Base-by-base conservation (phyloP, 1,140 invertebrate species). In the Holotrichia oblita region DNA sequence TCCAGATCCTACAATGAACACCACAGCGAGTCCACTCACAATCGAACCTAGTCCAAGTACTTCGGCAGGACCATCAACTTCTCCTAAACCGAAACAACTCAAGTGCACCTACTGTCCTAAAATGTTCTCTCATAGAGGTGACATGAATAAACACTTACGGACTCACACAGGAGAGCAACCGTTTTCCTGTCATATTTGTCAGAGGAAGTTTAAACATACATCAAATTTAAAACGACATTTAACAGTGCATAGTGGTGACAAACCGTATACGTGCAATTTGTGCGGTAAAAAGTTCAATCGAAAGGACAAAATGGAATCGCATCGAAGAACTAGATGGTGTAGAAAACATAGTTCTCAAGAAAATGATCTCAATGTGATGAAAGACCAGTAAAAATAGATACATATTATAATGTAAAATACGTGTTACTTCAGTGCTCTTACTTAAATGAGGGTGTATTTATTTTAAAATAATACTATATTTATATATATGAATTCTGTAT, bases 121-220 rank as follows among this genome's bases (percentile, higher is more conserved):
- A 82, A 80, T 40, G 6, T 86, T 86, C 75, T 84, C 78, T 0
- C 86, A 87, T 78, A 82, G 82, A 22, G 85, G 85, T 3, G 86
- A 87, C 81, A 83, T 83, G n/a, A 86, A 86, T 75, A 87, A 87
- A 75, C 96, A 98, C 83, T 91, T 92, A 87, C 85, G 94, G 14
- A 92, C 91, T 27, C 94, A 95, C 79, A 92, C 92, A 0, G 91
- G 93, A 0, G 93, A 94, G 80, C 89, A 91, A 77, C 94, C 95
- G 0, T 95, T 92, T 83, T 87, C 90, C 78, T 97, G 96, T 84
- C 89, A 90, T 17, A 88, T 93, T 0, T 97, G 96, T 84, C 89
- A 90, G 0, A 92, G 92, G 78, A 89, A 90, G 3, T 97, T 96
- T 84, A 93, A 91, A 0, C 89, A 94, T 1, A 89, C 91, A 6